Evolutionary conservation across 1,140 invertebrate species (phyloP), one percentile per base, ranked within the genome.

Genomic region (Lordiphosa clarofinis): DNA sequence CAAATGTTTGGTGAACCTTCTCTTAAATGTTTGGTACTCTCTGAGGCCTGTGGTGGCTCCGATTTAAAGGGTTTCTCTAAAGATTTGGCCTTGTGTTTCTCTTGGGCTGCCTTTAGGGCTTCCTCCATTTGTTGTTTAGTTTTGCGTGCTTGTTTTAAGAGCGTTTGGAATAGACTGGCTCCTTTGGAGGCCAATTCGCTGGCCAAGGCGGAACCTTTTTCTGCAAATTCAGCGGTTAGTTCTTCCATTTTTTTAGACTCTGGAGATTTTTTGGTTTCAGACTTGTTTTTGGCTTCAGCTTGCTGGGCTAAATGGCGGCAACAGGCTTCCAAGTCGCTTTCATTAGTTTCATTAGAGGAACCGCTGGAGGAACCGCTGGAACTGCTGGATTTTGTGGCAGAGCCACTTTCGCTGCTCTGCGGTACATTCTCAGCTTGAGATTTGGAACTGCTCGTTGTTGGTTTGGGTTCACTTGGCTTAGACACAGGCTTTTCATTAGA

Each of bases 1-100:
- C 76, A 81, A 5, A 81, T 59, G 4, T 76, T 42, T 8, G 9
- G 9, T 6, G n/a, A 37, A 4, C 46, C 42, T 7, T 57, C 40
- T 11, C 60, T 4, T 6, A 1, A 10, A 4, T 19, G 9, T 15
- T 43, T 13, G 4, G 35, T 38, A 24, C 49, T 24, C 11, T 54
- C 48, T 0, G 13, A 35, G 1, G 46, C 11, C 6, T 0, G 50
- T 4, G 36, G 24, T 4, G 37, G 36, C n/a, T 2, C 12, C 4
- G 28, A 6, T n/a, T 44, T 38, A 0, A 10, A 7, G 0, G 35
- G 6, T 28, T 28, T 28, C 6, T 28, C 43, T 4, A 1, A 10
- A 3, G 9, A 24, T 12, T 24, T 3, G 13, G 8, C n/a, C 4
- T 31, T 21, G 7, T 13, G n/a, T 46, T 12, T 12, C 5, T 31